Percentiles rank a stretch among this genome's conserved stretches.
phyloP scores from a whole-genome alignment of 2,888 invertebrate species.

The Rhogogaster chlorosoma region DNA sequence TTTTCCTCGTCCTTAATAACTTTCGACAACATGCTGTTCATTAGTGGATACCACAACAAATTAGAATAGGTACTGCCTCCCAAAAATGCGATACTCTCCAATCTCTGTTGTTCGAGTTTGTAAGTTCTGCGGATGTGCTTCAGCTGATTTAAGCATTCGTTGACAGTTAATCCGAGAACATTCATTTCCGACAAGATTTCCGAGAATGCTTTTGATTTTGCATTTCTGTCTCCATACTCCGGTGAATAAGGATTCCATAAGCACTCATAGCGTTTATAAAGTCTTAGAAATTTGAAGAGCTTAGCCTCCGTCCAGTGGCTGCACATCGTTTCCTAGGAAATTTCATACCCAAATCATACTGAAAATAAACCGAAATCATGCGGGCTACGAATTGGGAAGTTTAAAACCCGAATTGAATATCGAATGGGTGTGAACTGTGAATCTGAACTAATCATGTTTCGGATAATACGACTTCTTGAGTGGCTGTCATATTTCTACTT shows the following conservation, averaged over 20 bases:
- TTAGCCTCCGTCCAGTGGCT: constrained; percentile 42
- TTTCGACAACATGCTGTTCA: constrained; percentile 39
- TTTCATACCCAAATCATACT: not conserved
- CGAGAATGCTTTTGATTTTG: constrained; percentile 23
- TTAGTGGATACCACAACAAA: constrained; percentile 38
- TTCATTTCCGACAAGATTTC: constrained; percentile 39
- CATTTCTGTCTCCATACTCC: not conserved
- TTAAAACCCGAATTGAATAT: not conserved
- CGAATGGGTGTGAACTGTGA: not conserved
- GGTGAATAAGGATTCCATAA: constrained; percentile 45
- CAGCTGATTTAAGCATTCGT: constrained; percentile 28
- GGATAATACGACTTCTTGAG: not conserved
- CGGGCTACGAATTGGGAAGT: not conserved
- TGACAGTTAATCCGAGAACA: constrained; percentile 17
- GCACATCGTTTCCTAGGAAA: constrained; percentile 26
- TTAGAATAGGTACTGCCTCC: constrained; percentile 35
- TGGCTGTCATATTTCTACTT: not conserved
- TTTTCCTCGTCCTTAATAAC: constrained; percentile 25
- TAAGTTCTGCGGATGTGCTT: constrained; percentile 35
- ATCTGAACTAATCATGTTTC: not conserved
- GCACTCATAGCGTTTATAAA: constrained; percentile 38
- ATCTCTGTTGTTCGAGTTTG: constrained; percentile 20
- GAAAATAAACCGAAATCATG: not conserved
- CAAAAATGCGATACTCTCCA: not conserved
- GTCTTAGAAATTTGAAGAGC: constrained; percentile 37